Percentiles rank a stretch among this genome's conserved stretches.
Evolutionary conservation across 1,140 invertebrate species (phyloP).

Genomic region (Drosophila saltans): DNA sequence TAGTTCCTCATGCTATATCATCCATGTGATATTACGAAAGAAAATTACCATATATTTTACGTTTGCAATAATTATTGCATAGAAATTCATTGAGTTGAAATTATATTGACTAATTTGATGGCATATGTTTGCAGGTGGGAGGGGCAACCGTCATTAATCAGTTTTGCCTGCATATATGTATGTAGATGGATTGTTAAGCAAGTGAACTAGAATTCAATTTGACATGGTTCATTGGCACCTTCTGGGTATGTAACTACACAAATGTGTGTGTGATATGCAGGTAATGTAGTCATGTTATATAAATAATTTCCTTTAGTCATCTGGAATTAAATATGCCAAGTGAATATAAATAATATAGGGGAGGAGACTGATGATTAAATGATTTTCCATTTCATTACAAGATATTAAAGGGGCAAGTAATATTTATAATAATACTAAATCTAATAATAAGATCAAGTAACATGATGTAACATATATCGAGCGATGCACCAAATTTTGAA

Average conservation of each 20-base stretch:
- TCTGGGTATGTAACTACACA: not conserved
- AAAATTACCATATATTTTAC: slow-evolving; percentile 25
- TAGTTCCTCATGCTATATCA: slow-evolving; percentile 33
- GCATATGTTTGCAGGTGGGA: not conserved
- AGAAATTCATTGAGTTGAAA: slow-evolving; percentile 51
- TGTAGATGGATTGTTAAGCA: slow-evolving; percentile 31
- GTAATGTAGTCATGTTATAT: not conserved
- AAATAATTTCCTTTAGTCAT: not conserved
- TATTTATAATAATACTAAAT: no score
- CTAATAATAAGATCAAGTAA: no score
- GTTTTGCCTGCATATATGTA: slow-evolving; percentile 27
- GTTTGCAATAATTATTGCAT: not conserved
- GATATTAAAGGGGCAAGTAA: no score
- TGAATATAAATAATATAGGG: no score
- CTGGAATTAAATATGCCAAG: no score
- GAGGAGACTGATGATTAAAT: no score
- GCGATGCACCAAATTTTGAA: no score
- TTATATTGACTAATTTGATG: slow-evolving; percentile 50
- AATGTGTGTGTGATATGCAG: not conserved
- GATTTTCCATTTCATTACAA: not conserved
- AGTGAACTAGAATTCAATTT: slow-evolving; percentile 57
- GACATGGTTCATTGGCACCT: slow-evolving; percentile 57
- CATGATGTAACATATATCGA: no score
- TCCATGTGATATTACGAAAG: slow-evolving; percentile 40
- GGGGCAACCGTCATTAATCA: slow-evolving; percentile 33